phyloP scores from a whole-genome alignment of 2,888 invertebrate genomes.

The Agrotis ipsilon region DNA sequence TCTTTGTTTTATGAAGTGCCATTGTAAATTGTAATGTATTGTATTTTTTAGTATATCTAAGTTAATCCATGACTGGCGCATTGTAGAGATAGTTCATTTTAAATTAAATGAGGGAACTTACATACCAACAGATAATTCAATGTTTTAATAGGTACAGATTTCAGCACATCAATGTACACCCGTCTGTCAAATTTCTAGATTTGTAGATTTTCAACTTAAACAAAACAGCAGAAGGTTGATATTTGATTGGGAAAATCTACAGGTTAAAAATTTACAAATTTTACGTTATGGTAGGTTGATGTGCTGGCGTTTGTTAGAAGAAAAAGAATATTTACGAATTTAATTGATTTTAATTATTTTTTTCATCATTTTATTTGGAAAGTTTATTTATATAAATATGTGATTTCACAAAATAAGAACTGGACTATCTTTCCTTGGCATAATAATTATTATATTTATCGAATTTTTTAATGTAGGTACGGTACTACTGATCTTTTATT shows the following conservation, averaged over 20 bases:
- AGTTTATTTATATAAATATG: background rate
- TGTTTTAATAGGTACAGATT: slow-evolving; percentile 28
- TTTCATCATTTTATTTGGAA: background rate
- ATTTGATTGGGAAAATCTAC: no score
- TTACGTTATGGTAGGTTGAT: no score
- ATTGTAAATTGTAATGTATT: slow-evolving; percentile 63
- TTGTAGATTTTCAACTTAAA: no score
- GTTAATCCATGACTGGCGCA: slow-evolving; percentile 72
- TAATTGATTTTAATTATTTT: background rate
- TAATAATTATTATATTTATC: slow-evolving; percentile 50
- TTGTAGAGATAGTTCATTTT: slow-evolving; percentile 58
- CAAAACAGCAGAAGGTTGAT: no score
- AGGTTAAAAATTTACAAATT: no score
- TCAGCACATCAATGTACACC: no score
- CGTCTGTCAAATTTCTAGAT: no score
- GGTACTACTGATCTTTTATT: slow-evolving; percentile 57
- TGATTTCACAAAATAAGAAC: slow-evolving; percentile 38
- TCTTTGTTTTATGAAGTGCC: slow-evolving; percentile 64
- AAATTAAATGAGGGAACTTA: slow-evolving; percentile 31
- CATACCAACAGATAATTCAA: slow-evolving; percentile 20
- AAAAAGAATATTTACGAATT: background rate
- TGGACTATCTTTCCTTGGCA: slow-evolving; percentile 64
- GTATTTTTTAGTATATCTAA: slow-evolving; percentile 63
- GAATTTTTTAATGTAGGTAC: slow-evolving; percentile 53
- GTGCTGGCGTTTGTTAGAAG: no score